Base-by-base conservation (phyloP, 2,888 invertebrate genomes). In the Drosophila yooni region DNA sequence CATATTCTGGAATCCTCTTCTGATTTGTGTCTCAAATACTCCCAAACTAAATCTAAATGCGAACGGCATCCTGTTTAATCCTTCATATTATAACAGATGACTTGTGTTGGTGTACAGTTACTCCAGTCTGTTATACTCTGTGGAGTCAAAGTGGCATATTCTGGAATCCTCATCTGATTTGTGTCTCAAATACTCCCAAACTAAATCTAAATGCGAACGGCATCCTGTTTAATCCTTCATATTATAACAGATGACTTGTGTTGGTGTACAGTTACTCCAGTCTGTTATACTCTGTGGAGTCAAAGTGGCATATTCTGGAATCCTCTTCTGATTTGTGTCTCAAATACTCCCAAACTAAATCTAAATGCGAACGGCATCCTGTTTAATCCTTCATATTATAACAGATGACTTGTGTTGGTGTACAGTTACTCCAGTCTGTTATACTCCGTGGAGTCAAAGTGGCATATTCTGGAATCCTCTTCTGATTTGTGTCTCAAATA, bases 11-110 rank as follows among this genome's bases (percentile, higher is more conserved):
- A 33, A 10, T n/a, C 18, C 27, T 13, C 51, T 34, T 25, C 10
- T 36, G 53, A 68, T 67, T 52, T 76, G 70, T 88, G 83, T 88
- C 83, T 87, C 81, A 82, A 78, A 79, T 51, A 31, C 83, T 89
- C 83, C 82, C 2, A 82, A n/a, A 70, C 8, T 5, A 78, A 78
- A 69, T 0, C 0, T 0, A 50, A 18, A 58, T 51, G 51, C 76
- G 70, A 72, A 79, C 68, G 75, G 76, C 81, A 81, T 76, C 65
- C 74, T 82, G 76, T 65, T 59, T 73, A 70, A 65, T 76, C 15
- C 2, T 0, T n/a, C 34, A 73, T 73, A 53, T 64, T 69, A 73
- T 59, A 62, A 53, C 73, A 82, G 82, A 75, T 74, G 78, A 81
- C 72, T 81, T 70, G 60, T 64, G 68, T 74, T 71, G 57, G 76